A percentile compares a stretch with the other conserved stretches of the same genome.
phyloP scores from a whole-genome alignment of 2,113 vertebrate species.

The Ptychochromis oligacanthus region DNA sequence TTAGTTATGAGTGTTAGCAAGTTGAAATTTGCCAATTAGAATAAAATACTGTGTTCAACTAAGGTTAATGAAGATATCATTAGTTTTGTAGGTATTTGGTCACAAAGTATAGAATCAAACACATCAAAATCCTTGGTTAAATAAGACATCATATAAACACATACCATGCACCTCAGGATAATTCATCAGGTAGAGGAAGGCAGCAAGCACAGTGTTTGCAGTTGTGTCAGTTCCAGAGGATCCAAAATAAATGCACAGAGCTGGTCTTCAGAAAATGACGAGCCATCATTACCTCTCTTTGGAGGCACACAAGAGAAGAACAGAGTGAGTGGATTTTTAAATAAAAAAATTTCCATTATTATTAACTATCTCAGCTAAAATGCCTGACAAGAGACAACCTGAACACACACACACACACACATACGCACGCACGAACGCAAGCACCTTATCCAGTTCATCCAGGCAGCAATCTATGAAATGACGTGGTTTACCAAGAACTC shows the following conservation, averaged over 20 bases:
- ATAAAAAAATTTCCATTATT: not conserved
- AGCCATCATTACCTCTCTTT: slow-evolving; percentile 33
- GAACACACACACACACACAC: no score
- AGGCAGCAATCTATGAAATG: not conserved
- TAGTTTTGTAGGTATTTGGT: not conserved
- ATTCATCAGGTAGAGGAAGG: slow-evolving; percentile 38
- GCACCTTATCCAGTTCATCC: not conserved
- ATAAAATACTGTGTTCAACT: no score
- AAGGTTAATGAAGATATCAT: not conserved
- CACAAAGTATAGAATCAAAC: not conserved
- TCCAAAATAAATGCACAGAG: slow-evolving; percentile 34
- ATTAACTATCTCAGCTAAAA: not conserved
- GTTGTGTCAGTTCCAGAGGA: slow-evolving; percentile 48
- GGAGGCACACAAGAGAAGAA: not conserved
- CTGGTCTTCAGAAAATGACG: slow-evolving; percentile 34
- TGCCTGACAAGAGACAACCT: not conserved
- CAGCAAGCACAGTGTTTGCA: slow-evolving; percentile 33
- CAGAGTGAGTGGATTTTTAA: not conserved
- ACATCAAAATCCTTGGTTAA: not conserved
- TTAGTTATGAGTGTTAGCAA: no score
- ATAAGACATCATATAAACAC: not conserved
- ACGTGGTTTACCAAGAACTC: not conserved
- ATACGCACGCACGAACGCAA: not conserved
- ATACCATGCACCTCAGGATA: slow-evolving; percentile 30
- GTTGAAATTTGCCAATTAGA: no score